Base-by-base conservation (phyloP, 2,888 invertebrate genomes). In the Mesoligia furuncula region DNA sequence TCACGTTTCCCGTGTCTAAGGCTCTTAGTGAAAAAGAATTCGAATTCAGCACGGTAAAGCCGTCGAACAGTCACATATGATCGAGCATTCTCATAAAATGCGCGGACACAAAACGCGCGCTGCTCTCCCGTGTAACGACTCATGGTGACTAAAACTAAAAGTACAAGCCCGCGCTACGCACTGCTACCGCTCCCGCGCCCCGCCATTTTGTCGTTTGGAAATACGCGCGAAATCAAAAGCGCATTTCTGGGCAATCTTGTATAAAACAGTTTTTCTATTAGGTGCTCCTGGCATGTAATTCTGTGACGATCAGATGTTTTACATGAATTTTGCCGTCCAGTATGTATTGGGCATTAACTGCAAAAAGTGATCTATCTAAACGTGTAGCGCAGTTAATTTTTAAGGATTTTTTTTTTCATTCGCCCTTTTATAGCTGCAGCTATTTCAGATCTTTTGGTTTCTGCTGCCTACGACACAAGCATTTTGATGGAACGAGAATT, bases 201-300 rank as follows among this genome's bases (percentile, higher is more conserved):
- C 9, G 1, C 42, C 1, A 9, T 42, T 9, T 9, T 42, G 42
- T 42, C 1, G 9, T 42, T 42, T 42, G 9, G 42, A 42, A 42
- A 42, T 9, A 1, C 42, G 9, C 42, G 42, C 42, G 42, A 42
- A 42, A 42, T 42, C 42, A 9, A 42, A 42, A 9, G 42, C 9
- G 42, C 9, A 42, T 42, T 42, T 42, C 9, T 42, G 1, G 42
- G 9, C 42, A 9, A 42, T 9, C 42, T 9, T 42, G 42, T 42
- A 42, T 9, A 73, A 39, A 69, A n/a, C 39, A 69, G 17, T 69
- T n/a, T 69, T 39, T 69, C 69, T 39, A 57, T 69, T 69, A 69
- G 2, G 31, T 57, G 17, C 54, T 54, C n/a, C 54, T 57, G 39
- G 69, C 36, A 57, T 69, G 2, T n/a, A 57, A 39, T 39, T 69